Evolutionary conservation across 2,113 vertebrate species (phyloP).

Genomic region (Thalassoma bifasciatum): DNA sequence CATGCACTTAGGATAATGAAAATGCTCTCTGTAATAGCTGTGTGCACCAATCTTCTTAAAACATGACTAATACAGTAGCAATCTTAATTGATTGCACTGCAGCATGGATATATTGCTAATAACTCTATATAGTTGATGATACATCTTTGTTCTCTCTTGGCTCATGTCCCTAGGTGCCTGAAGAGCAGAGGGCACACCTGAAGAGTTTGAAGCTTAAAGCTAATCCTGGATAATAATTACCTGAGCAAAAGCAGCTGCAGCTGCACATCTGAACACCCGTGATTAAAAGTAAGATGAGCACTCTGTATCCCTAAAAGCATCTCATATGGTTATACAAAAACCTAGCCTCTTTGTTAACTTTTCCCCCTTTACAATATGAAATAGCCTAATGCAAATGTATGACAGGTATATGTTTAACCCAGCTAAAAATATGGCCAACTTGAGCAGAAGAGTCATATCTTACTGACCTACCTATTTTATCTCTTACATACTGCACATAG

Average conservation of each 20-base stretch:
- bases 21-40: conserved; percentile 42
- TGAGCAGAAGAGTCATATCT: conserved; percentile 18
- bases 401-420: conserved; percentile 11
- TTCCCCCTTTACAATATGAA: background rate
- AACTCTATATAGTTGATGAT: conserved; percentile 59
- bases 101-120: conserved; percentile 41
- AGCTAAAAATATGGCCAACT: conserved; percentile 26
- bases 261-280: background rate
- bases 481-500: conserved; percentile 14
- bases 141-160: conserved; percentile 43
- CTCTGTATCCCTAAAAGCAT: conserved; percentile 21
- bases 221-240: conserved; percentile 35
- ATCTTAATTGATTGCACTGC: conserved; percentile 57
- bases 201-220: conserved; percentile 42
- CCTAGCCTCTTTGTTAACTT: background rate
- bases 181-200: conserved; percentile 49
- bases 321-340: background rate
- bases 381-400: conserved; percentile 10
- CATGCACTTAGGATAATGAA: conserved; percentile 70
- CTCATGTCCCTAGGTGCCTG: conserved; percentile 27
- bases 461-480: background rate
- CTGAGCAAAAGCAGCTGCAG: conserved; percentile 12
- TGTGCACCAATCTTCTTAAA: conserved; percentile 42
- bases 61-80: conserved; percentile 44
- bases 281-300: conserved; percentile 43